A percentile compares a stretch with the other conserved stretches of the same genome.
phyloP scores from a whole-genome alignment of 2,888 invertebrate species.

The Caradrina kadenii region DNA sequence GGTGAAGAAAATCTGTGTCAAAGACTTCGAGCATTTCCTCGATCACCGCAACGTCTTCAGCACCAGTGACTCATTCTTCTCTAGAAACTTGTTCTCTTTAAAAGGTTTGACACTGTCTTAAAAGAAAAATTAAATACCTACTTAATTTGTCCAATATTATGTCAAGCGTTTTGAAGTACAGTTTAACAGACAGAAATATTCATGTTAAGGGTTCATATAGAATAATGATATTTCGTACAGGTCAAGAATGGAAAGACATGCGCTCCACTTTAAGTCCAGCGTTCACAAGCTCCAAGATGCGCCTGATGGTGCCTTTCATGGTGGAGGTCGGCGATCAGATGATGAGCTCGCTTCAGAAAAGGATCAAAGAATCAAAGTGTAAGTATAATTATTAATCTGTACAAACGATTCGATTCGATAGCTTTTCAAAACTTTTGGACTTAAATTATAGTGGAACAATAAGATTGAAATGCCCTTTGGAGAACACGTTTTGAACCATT shows the following conservation, averaged over 20 bases:
- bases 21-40: conserved; percentile 89
- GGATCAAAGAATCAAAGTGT: conserved; percentile 71
- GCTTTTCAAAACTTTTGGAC: not conserved
- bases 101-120: conserved; percentile 69
- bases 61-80: conserved; percentile 86
- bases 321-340: conserved; percentile 80
- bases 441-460: not conserved
- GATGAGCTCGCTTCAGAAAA: conserved; percentile 71
- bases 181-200: not conserved
- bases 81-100: conserved; percentile 84
- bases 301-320: conserved; percentile 84
- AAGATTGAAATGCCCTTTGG: not conserved
- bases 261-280: conserved; percentile 85
- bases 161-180: not conserved
- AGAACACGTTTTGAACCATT: too few relatives aligned
- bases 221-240: conserved; percentile 57
- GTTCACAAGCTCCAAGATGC: conserved; percentile 89
- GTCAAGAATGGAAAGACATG: conserved; percentile 85
- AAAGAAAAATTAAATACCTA: too few relatives aligned
- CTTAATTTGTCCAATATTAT: too few relatives aligned
- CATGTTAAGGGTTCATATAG: too few relatives aligned
- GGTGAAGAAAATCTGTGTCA: conserved; percentile 86
- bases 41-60: conserved; percentile 83
- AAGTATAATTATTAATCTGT: conserved; percentile 22
- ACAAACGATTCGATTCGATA: not conserved